Base-by-base conservation (phyloP, 2,888 invertebrate genomes). In the Caenorhabditis zanzibari region DNA sequence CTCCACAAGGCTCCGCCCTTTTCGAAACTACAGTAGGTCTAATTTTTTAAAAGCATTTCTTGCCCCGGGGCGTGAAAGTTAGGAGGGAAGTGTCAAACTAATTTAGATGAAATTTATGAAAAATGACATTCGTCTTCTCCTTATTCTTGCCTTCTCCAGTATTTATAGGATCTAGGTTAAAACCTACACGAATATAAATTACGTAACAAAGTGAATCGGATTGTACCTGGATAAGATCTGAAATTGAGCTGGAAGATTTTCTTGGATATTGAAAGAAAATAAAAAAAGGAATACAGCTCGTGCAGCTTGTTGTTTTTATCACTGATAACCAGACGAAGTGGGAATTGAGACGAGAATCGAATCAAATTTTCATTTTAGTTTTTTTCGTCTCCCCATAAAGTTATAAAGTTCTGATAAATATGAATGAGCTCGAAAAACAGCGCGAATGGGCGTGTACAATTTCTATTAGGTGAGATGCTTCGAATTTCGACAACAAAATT, bases 41-140 rank as follows among this genome's bases (percentile, higher is more conserved):
- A 66, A 75, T 66, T 75, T 44, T 77, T 61, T 71, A 56, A 77
- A 71, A 77, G 77, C 77, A 52, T 77, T 77, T 61, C 63, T 54
- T 44, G 69, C 69, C 54, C n/a, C 28, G 56, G 69, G 69, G 54
- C 52, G 38, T n/a, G 22, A 44, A 44, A 44, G 14, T 41, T 63
- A 35, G 10, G 24, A 59, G 63, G 10, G 9, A n/a, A 52, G 26
- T n/a, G n/a, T n/a, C n/a, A n/a, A 44, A 61, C 59, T 73, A 61
- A 74, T 44, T 49, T 32, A 32, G 28, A 35, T 41, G 56, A 71
- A 71, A 63, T 77, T 77, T 61, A 77, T 77, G 77, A 77, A 77
- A 77, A 77, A 71, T 71, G 77, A 77, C 77, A 77, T 69, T 54
- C 68, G 59, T 68, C 59, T 19, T 47, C n/a, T 44, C 26, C 28